Conservation (phyloP, 2,797 vertebrate genomes). For the Galago senegalensis region DNA sequence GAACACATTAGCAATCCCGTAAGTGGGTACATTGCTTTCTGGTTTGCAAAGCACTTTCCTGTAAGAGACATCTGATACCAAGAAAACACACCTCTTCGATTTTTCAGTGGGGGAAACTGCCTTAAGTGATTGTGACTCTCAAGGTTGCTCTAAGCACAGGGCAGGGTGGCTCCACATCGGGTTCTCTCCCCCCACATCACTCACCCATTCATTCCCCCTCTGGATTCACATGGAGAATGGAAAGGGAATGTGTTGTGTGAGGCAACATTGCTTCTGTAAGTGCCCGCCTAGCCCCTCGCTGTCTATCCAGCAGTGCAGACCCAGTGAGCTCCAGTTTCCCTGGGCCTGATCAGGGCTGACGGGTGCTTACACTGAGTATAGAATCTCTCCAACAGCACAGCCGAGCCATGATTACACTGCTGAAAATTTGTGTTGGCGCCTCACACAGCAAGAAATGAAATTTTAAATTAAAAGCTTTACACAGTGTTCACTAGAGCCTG, state of each 20-base stretch:
- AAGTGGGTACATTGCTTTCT: not conserved
- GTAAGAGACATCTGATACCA: not conserved
- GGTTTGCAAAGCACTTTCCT: not conserved
- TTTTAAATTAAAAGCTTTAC: constrained; percentile 68
- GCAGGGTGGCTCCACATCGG: not conserved
- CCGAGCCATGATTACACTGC: not conserved
- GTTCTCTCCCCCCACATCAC: not conserved
- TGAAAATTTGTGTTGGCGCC: not conserved
- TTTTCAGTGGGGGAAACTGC: not conserved
- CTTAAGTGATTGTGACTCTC: not conserved
- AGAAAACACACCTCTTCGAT: not conserved
- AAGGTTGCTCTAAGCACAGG: not conserved
- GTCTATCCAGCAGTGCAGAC: not conserved
- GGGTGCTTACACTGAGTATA: not conserved
- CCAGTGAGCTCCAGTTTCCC: not conserved
- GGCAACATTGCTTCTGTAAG: not conserved
- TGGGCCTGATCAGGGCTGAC: not conserved
- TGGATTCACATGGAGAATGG: not conserved
- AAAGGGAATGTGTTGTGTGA: not conserved
- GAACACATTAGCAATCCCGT: not conserved
- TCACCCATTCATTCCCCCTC: not conserved
- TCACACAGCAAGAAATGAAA: constrained; percentile 56
- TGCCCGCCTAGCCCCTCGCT: not conserved
- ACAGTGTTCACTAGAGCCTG: constrained; percentile 35
- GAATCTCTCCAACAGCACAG: not conserved